Conservation (phyloP, 2,888 invertebrate species). For the Meteorus cinctellus region DNA sequence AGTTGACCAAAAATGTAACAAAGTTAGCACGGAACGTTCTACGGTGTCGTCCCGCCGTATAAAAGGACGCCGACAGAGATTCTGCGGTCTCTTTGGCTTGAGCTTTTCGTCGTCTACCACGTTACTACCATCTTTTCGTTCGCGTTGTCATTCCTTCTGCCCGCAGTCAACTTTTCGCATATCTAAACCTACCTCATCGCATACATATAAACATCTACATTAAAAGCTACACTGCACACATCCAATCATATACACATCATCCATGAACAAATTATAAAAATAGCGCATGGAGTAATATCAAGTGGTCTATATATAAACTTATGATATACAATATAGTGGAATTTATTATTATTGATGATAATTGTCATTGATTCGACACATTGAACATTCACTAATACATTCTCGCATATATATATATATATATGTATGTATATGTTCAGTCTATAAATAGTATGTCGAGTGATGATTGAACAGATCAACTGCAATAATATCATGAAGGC, state of each 20-base stretch:
- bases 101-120: slow-evolving; percentile 47
- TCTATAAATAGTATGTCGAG: slow-evolving; percentile 70
- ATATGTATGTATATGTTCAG: slow-evolving; percentile 12
- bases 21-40: slow-evolving; percentile 60
- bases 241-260: too few relatives aligned
- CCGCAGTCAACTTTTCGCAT: background rate
- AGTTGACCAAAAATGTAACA: slow-evolving; percentile 71
- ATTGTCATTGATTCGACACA: slow-evolving; percentile 5
- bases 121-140: slow-evolving; percentile 47
- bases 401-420: background rate
- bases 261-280: background rate
- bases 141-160: background rate
- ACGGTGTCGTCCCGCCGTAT: slow-evolving; percentile 55
- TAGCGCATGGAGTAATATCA: background rate
- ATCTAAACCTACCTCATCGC: too few relatives aligned
- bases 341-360: background rate
- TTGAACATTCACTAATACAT: slow-evolving; percentile 22
- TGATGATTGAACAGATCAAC: slow-evolving; percentile 71
- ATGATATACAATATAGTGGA: too few relatives aligned
- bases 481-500: slow-evolving; percentile 68
- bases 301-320: too few relatives aligned
- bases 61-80: slow-evolving; percentile 58
- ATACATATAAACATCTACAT: too few relatives aligned
- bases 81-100: slow-evolving; percentile 69
- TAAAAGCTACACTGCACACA: too few relatives aligned